Conservation (phyloP, 2,113 vertebrate species). For the Phoxinus phoxinus region DNA sequence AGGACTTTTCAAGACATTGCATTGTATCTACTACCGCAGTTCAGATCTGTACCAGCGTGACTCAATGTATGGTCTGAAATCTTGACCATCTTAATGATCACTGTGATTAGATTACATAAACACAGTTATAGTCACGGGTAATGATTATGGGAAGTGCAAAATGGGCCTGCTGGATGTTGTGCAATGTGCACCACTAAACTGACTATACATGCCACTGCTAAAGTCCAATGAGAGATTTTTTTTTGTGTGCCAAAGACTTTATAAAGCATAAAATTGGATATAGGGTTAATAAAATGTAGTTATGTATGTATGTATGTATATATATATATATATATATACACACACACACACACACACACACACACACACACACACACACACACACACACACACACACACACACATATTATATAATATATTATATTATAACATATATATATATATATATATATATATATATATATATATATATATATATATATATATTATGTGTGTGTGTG, state of each 20-base stretch:
- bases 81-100: slow-evolving; percentile 9
- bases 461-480: background rate
- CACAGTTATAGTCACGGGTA: slow-evolving; percentile 43
- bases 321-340: too few relatives aligned
- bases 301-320: too few relatives aligned
- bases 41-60: background rate
- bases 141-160: slow-evolving; percentile 26
- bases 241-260: slow-evolving; percentile 31
- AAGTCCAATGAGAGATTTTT: background rate
- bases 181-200: background rate
- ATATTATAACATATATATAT: too few relatives aligned
- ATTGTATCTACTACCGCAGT: background rate
- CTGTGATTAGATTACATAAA: slow-evolving; percentile 27
- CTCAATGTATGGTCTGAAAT: background rate
- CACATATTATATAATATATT: too few relatives aligned
- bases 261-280: slow-evolving; percentile 6
- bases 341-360: too few relatives aligned
- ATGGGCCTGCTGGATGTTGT: background rate
- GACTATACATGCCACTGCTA: background rate
- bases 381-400: too few relatives aligned
- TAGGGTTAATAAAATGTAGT: too few relatives aligned
- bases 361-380: too few relatives aligned
- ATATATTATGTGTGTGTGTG: too few relatives aligned
- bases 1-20: background rate
- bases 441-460: too few relatives aligned